These are phyloP conservation scores for Diachasmimorpha longicaudata DNA, from an alignment of 1,140 invertebrate species.

Conservation along the genomic window DNA sequence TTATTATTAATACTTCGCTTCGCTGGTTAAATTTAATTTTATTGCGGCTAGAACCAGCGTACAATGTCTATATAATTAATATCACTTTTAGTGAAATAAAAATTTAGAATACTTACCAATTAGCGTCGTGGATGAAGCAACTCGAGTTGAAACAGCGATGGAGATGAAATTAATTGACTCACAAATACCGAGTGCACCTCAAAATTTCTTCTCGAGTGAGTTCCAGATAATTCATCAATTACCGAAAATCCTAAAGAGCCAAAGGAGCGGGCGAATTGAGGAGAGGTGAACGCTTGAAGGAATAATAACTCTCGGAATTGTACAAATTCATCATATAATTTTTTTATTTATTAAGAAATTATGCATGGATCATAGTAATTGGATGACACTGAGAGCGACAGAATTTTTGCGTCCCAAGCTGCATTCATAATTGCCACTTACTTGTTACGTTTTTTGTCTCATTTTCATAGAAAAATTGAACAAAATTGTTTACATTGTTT, in stretches of 20 bases:
- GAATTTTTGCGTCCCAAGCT: constrained; percentile 13
- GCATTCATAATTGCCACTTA: not conserved
- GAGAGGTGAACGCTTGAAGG: not conserved
- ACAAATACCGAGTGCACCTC: not conserved
- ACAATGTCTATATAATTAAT: no score
- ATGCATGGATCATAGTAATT: constrained; percentile 16
- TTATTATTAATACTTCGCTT: no score
- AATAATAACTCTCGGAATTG: not conserved
- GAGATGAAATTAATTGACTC: not conserved
- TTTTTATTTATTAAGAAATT: constrained; percentile 19
- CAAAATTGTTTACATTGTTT: not conserved
- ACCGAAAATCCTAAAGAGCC: not conserved
- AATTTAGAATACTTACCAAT: not conserved
- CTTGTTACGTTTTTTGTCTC: not conserved
- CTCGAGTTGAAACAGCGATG: not conserved
- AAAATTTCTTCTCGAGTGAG: not conserved
- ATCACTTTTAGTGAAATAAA: not conserved
- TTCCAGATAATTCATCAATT: not conserved
- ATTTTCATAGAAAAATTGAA: not conserved
- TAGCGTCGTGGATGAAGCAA: not conserved
- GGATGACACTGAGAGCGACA: constrained; percentile 18
- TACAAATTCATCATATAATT: constrained; percentile 8
- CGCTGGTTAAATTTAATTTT: no score
- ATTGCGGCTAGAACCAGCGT: no score
- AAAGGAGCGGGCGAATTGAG: not conserved